Conservation (phyloP, 2,113 vertebrate species). For the Zootoca vivipara region DNA sequence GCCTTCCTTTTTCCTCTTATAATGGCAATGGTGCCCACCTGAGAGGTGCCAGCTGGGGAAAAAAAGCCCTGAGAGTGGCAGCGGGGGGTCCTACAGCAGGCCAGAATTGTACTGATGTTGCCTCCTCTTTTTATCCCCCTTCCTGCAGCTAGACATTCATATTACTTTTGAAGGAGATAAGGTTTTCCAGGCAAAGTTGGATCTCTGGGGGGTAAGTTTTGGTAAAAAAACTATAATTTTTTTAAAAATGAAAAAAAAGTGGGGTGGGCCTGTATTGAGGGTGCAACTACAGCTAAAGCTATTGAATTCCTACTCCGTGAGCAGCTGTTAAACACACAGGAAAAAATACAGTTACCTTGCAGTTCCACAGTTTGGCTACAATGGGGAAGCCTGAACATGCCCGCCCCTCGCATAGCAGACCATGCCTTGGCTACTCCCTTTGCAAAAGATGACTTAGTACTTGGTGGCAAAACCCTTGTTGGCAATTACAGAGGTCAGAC, state of each 20-base stretch:
- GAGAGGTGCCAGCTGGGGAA: no score
- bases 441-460: no score
- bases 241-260: no score
- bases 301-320: not conserved
- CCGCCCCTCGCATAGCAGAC: no score
- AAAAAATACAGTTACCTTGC: not conserved
- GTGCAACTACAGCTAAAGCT: no score
- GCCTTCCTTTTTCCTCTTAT: no score
- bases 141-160: constrained; percentile 83
- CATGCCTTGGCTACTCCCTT: no score
- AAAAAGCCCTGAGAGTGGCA: not conserved
- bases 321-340: not conserved
- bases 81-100: not conserved
- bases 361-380: not conserved
- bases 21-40: no score
- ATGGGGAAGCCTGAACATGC: not conserved
- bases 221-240: no score
- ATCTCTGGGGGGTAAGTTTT: constrained; percentile 91
- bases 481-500: no score
- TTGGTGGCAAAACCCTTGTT: no score
- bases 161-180: constrained; percentile 89
- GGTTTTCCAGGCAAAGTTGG: constrained; percentile 86
- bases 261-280: not conserved
- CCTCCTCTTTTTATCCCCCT: constrained; percentile 3
- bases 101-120: not conserved